A percentile compares a stretch with the other conserved stretches of the same genome.
Evolutionary conservation across 2,888 invertebrate species (phyloP).

Genomic region (Trichopria drosophilae): DNA sequence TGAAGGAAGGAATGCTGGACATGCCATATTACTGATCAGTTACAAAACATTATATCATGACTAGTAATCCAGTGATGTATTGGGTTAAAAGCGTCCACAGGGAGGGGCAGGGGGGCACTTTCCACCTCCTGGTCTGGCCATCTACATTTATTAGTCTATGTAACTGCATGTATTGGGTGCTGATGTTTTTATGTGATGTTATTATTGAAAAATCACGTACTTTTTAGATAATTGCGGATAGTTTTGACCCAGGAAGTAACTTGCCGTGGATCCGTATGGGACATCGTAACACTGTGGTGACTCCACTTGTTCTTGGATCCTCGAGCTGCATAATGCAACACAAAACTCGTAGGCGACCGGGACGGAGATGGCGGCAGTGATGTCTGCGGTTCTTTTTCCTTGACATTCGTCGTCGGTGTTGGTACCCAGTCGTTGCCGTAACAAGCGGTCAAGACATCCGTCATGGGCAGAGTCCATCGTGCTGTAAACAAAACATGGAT

Average conservation of each 20-base stretch:
- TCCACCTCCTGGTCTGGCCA: too few species aligned
- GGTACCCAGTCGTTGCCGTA: conserved; percentile 57
- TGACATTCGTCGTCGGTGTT: conserved; percentile 52
- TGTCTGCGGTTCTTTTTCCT: conserved; percentile 41
- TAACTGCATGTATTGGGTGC: too few species aligned
- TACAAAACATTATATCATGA: too few species aligned
- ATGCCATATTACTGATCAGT: too few species aligned
- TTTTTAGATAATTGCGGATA: conserved; percentile 61
- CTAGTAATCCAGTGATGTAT: too few species aligned
- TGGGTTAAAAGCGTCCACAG: too few species aligned
- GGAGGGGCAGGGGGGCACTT: too few species aligned
- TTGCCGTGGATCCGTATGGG: conserved; percentile 65
- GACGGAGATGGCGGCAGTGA: conserved; percentile 37
- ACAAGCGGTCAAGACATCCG: conserved; percentile 63
- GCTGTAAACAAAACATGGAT: conserved; percentile 58
- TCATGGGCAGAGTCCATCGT: conserved; percentile 62
- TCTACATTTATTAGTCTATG: too few species aligned
- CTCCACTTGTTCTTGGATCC: conserved; percentile 65
- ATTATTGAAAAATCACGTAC: conserved; percentile 54
- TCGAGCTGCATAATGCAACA: conserved; percentile 67
- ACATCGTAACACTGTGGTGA: conserved; percentile 63
- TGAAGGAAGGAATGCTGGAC: too few species aligned
- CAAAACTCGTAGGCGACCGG: conserved; percentile 59
- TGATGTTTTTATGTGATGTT: too few species aligned
- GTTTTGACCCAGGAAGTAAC: conserved; percentile 68